Base-by-base conservation (phyloP, 1,140 invertebrate genomes). In the Tetragonula clypearis region DNA sequence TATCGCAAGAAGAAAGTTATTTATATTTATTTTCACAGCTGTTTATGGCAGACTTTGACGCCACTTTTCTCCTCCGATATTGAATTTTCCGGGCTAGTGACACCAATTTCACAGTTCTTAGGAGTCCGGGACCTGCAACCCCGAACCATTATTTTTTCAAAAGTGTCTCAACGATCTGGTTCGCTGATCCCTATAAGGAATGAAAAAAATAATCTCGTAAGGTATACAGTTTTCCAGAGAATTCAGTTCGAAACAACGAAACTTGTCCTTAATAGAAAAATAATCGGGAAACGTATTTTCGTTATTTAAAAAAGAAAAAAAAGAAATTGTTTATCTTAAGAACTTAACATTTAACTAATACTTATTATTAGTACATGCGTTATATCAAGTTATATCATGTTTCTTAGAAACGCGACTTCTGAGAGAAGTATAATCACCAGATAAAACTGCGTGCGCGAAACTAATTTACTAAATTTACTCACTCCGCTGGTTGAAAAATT, bases 11-110 rank as follows among this genome's bases (percentile, higher is more conserved):
- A 66, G 65, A 66, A 66, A 66, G 26, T 66, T 66, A 66, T 30
- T 30, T 69, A 69, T 69, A 69, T 69, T 35, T 26, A 68, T 21
- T 69, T 69, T 69, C 66, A 21, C 26, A 69, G 66, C 26, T 69
- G 30, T 21, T 69, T 11, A 19, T 69, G 66, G 21, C 66, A 17
- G 30, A 62, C n/a, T 62, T 62, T 62, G 60, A 69, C 19, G 30
- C 30, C 66, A 69, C 35, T 35, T 69, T 69, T 69, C 66, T 69
- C 26, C 3, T 30, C 19, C 30, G 66, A 69, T 69, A 69, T 35
- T 69, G 66, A 69, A 69, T 69, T 69, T 69, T 69, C 30, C 66
- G 66, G 30, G 17, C 26, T 30, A 69, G 30, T 69, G 66, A 69
- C 66, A 69, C 30, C 17, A 62, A 62, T 62, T 62, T 62, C 30